Base-by-base conservation (phyloP, 2,113 vertebrate genomes). In the Xerus inauris region DNA sequence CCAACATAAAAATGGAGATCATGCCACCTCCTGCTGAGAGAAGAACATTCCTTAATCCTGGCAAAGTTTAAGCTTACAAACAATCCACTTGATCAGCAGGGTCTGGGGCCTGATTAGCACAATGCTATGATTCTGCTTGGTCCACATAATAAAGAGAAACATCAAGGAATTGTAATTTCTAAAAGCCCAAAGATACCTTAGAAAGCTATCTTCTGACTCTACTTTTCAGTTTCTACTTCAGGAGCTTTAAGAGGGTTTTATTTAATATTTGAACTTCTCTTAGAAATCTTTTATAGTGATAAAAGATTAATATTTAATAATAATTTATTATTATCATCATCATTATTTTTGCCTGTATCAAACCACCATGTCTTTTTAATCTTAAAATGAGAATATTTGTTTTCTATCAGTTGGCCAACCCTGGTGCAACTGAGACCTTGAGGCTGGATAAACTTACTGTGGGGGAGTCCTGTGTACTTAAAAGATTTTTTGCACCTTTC, bases 261-360 rank as follows among this genome's bases (percentile, higher is more conserved):
- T 67, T 95, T 94, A 89, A 65, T 82, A 83, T n/a, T 62, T 85
- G 12, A 80, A 83, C 26, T 84, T 65, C 22, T 45, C 89, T 65
- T 87, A 40, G 64, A 62, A 84, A 54, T 40, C 17, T 65, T 89
- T 86, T 57, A 72, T n/a, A n/a, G n/a, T n/a, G n/a, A n/a, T n/a
- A n/a, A n/a, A n/a, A n/a, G n/a, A n/a, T n/a, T n/a, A n/a, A n/a
- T 54, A 2, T 22, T 64, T 76, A 87, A 83, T 24, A 4, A 8
- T 71, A 75, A 84, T 88, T 87, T 24, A n/a, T n/a, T n/a, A n/a
- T n/a, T n/a, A n/a, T n/a, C n/a, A n/a, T n/a, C n/a, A n/a, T n/a
- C n/a, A n/a, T n/a, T n/a, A n/a, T n/a, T 20, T 51, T 83, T 71
- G 30, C 6, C 72, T 95, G 67, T n/a, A 38, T 91, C 49, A 85